Base-by-base conservation (phyloP, 2,797 vertebrate genomes). In the Squalus acanthias region DNA sequence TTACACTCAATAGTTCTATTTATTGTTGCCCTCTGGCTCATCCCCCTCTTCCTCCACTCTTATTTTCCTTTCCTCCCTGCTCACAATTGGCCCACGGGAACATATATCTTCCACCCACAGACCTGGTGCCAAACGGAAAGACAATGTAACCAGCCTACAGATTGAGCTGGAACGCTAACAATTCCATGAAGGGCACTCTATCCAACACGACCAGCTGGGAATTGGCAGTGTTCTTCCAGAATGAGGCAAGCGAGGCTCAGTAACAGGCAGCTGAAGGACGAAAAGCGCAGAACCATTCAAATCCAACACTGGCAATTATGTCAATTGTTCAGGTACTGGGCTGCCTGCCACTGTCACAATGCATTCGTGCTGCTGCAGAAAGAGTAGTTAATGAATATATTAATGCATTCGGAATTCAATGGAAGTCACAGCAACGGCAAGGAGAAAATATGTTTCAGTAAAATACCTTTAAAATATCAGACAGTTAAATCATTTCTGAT, bases 401-500 rank as follows among this genome's bases (percentile, higher is more conserved):
- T 69, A 24, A n/a, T 69, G 20, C 17, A 39, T 39, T 39, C 10
- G 20, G 91, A n/a, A 46, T 26, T 93, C 39, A 9, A 72, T 46
- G 69, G 24, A 74, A 33, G 26, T 53, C 22, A 74, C 4, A 4
- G 24, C 69, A 74, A 33, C 50, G 7, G 20, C 39, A 46, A 69
- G 17, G n/a, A 69, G 46, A 85, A 85, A 24, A 4, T 22, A 57
- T 39, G 39, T 65, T n/a, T 67, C 39, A n/a, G 63, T 3, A 93
- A 93, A 39, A 39, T 39, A 46, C 91, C 33, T 17, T 67, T 39
- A 67, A 65, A 67, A 17, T 65, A 91, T 63, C 33, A 91, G 89
- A 65, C 89, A 92, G 33, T 92, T 92, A 69, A 69, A 65, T 93
- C 46, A 69, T 17, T 85, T 85, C 82, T 85, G 82, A 85, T 46